These are phyloP conservation scores for Canis aureus DNA, from an alignment of 2,113 vertebrate species.

Conservation along the genomic window DNA sequence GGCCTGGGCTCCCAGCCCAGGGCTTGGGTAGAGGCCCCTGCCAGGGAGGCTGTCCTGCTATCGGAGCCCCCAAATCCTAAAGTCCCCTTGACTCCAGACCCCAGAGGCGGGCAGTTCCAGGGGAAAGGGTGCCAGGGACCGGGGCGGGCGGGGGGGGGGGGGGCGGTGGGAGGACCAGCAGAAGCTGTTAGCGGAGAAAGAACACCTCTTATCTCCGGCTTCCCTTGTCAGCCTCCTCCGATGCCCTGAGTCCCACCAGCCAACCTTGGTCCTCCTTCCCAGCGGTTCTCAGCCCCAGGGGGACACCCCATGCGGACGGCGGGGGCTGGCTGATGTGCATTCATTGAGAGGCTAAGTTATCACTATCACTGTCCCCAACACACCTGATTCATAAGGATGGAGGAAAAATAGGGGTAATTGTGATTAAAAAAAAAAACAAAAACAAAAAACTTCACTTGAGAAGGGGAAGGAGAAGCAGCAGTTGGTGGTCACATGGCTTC, in stretches of 20 bases:
- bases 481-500: neutral
- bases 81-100: neutral
- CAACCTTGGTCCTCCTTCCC: neutral
- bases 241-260: neutral
- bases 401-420: neutral
- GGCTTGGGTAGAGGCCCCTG: neutral
- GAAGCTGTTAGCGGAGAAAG: too few relatives aligned
- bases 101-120: neutral
- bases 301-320: accelerated
- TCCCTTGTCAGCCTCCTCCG: neutral
- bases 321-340: neutral
- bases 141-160: too few relatives aligned
- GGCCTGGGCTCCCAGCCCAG: too few relatives aligned
- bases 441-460: accelerated
- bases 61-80: neutral
- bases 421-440: too few relatives aligned
- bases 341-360: neutral
- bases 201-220: too few relatives aligned
- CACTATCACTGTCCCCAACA: neutral
- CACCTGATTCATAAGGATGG: accelerated
- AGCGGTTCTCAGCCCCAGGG: accelerated
- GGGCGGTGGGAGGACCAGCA: too few relatives aligned
- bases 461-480: neutral
- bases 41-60: neutral
- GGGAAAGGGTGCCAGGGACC: neutral